These are phyloP conservation scores for Lathronympha strigana DNA, from an alignment of 2,888 invertebrate genomes.

Conservation along the genomic window DNA sequence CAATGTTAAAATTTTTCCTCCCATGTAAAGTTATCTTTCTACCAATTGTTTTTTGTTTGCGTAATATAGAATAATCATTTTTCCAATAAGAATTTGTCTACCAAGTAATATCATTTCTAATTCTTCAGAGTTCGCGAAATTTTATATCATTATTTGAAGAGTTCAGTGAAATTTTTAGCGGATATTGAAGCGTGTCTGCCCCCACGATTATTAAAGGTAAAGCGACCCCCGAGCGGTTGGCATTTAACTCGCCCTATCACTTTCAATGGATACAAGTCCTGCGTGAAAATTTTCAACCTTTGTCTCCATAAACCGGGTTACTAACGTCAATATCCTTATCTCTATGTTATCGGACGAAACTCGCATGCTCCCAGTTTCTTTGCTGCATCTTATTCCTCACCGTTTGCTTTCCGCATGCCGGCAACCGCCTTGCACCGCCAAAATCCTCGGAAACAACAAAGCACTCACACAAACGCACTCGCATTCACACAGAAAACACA, in stretches of 20 bases:
- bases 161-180: conserved; percentile 23
- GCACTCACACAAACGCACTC: conserved; percentile 72
- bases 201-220: conserved; percentile 33
- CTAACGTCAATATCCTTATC: conserved; percentile 56
- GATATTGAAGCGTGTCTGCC: conserved; percentile 27
- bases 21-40: background rate
- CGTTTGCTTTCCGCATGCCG: conserved; percentile 82
- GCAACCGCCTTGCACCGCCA: conserved; percentile 74
- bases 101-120: background rate
- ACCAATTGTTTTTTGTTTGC: background rate
- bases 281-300: conserved; percentile 43
- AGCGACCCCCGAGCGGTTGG: conserved; percentile 34
- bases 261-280: conserved; percentile 29
- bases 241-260: conserved; percentile 40
- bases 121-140: background rate
- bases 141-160: conserved; percentile 9
- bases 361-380: conserved; percentile 46
- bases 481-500: conserved; percentile 66
- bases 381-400: conserved; percentile 58
- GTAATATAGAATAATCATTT: background rate
- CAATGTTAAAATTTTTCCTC: too few species aligned
- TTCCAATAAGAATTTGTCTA: background rate
- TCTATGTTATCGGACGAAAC: conserved; percentile 48
- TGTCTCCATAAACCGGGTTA: conserved; percentile 61
- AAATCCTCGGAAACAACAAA: conserved; percentile 80